Conservation (phyloP, 2,888 invertebrate species). For the Trachelus stipa region DNA sequence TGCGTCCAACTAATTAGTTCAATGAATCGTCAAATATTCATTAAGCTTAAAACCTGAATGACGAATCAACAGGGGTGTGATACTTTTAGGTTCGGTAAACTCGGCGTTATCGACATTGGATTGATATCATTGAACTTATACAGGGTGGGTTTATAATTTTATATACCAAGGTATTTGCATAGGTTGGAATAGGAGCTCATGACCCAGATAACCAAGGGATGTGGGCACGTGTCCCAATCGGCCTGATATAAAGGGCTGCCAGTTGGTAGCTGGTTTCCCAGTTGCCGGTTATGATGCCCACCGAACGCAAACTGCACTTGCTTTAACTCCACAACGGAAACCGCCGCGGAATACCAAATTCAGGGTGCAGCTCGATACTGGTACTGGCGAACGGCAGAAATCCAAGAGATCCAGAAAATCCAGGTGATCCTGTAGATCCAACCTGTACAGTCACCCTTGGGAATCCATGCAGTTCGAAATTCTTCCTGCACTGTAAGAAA, state of each 20-base stretch:
- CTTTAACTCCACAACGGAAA: constrained; percentile 48
- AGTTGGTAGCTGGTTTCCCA: constrained; percentile 12
- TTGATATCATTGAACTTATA: not conserved
- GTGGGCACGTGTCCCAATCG: constrained; percentile 52
- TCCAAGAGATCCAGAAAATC: not conserved
- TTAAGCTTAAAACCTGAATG: not conserved
- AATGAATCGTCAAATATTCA: not conserved
- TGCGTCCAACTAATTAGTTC: not conserved
- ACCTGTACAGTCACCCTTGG: not conserved
- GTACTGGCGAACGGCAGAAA: not conserved
- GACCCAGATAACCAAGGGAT: constrained; percentile 41
- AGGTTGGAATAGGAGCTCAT: constrained; percentile 36
- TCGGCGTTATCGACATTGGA: not conserved
- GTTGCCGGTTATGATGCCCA: constrained; percentile 45
- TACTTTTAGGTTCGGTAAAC: not conserved
- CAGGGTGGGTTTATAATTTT: not conserved
- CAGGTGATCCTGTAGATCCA: not conserved
- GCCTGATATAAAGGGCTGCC: constrained; percentile 35
- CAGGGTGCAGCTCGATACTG: constrained; percentile 4
- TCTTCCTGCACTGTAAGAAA: not conserved
- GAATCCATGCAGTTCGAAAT: not conserved
- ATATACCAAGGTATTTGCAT: constrained; percentile 16
- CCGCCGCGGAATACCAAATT: constrained; percentile 54
- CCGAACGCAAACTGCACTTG: constrained; percentile 54
- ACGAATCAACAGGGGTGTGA: not conserved